Evolutionary conservation across 2,888 invertebrate species (phyloP), one percentile per base, ranked within the genome.

Genomic region (Rhagonycha fulva): DNA sequence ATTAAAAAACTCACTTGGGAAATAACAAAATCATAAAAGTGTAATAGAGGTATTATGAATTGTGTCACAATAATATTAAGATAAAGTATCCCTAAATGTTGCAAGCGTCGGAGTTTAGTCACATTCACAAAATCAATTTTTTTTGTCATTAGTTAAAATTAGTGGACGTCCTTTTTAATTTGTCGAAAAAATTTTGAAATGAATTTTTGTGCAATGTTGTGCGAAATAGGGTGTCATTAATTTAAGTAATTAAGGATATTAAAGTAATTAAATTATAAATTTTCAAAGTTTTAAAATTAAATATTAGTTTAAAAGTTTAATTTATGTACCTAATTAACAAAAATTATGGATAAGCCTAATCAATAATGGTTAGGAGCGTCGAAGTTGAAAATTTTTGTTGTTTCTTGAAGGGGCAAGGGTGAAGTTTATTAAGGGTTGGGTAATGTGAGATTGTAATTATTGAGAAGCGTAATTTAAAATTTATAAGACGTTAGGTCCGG

Each of bases 401-500:
- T 47, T n/a, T 47, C 12, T 47, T 47, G n/a, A 47, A 47, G 47
- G 47, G 12, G 47, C 47, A 47, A 47, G 47, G 47, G 47, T 47
- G 47, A 47, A 47, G 7, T 47, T 47, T 47, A 47, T 47, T 47
- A 47, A n/a, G 47, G 47, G 47, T 47, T n/a, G n/a, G 47, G n/a
- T 47, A 47, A 47, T 47, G 47, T 47, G 47, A 47, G 47, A 47
- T 47, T 47, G 47, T 47, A 47, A 47, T 47, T 47, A 74, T 74
- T 74, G 74, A 70, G 69, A 74, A 69, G 74, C 74, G 69, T 74
- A 74, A 74, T 69, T 74, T 70, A 62, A 23, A 70, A 69, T 60
- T 63, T 70, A 76, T 62, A 76, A 67, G 66, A 32, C 66, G 63
- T 14, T 32, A 62, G 30, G 71, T 74, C 68, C 19, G 24, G 30